Evolutionary conservation across 2,113 vertebrate genomes (phyloP).

Genomic region (Bos javanicus): DNA sequence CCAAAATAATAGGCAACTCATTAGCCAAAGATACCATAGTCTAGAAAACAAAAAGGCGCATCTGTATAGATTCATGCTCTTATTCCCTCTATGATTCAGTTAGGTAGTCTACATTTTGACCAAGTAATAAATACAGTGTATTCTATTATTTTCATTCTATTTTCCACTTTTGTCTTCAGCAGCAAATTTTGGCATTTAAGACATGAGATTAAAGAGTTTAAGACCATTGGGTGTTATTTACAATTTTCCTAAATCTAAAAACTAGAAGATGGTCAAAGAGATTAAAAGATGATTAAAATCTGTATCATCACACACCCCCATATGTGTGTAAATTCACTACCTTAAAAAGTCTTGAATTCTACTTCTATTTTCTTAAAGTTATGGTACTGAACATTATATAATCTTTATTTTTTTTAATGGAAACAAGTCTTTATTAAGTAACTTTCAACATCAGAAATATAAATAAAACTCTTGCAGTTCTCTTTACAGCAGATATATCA

Average conservation of each 20-base stretch:
- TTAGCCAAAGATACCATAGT: constrained; percentile 86
- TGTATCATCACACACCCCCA: constrained; percentile 17
- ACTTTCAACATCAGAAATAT: constrained; percentile 50
- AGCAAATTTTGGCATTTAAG: constrained; percentile 82
- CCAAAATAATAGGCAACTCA: constrained; percentile 88
- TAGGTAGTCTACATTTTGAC: constrained; percentile 62
- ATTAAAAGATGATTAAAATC: not conserved
- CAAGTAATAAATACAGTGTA: constrained; percentile 63
- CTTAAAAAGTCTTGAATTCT: constrained; percentile 81
- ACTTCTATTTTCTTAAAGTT: not conserved
- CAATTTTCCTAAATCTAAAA: constrained; percentile 56
- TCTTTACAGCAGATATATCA: constrained; percentile 99
- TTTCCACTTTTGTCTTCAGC: constrained; percentile 76
- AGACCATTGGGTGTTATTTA: constrained; percentile 68
- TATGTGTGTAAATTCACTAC: constrained; percentile 41
- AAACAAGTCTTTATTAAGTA: not conserved
- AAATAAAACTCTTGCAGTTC: constrained; percentile 99
- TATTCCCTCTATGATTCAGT: constrained; percentile 46
- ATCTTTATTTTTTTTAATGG: not conserved
- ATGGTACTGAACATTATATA: not conserved
- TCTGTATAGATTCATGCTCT: constrained; percentile 86
- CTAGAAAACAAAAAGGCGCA: constrained; percentile 92
- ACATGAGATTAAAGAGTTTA: constrained; percentile 69
- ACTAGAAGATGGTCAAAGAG: constrained; percentile 66
- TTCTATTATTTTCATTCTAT: constrained; percentile 70